Evolutionary conservation across 1,140 invertebrate species (phyloP), one percentile per base, ranked within the genome.

Genomic region (Cotesia typhae): DNA sequence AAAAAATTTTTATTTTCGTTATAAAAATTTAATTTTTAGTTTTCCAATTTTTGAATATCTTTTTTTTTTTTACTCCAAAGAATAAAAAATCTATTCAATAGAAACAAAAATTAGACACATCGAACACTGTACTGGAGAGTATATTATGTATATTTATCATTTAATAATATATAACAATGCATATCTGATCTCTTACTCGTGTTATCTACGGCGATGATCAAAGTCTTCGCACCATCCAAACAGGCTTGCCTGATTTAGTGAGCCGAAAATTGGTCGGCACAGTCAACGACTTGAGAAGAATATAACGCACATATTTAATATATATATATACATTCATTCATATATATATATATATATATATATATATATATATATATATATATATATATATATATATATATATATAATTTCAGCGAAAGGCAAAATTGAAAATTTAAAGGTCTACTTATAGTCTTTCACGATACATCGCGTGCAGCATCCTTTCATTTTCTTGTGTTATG

Each of bases 351-450:
- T 60, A 28, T 14, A 14, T 14, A 14, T 14, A 14, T 14, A 14
- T 14, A 14, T 14, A 14, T 14, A 14, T 14, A 14, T 14, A 70
- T 70, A 61, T 60, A 28, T 14, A 53, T 14, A 14, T 57, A 6
- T 14, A 1, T 7, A 63, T 51, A 2, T 1, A 41, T 61, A 12
- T 47, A 14, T 14, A 14, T 14, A 35, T 28, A 35, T 63, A 20
- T 70, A 35, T 60, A 64, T n/a, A 64, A 28, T n/a, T 4, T 74
- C 55, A 53, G 67, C 68, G 63, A 71, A 72, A 59, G 65, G 63
- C 71, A 65, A 74, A 71, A 74, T 74, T 74, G 73, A 74, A 74
- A 74, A 74, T 74, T 74, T 74, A 70, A 74, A 74, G 72, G 71
- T 57, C 69, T 68, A 68, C 61, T 53, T 59, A 59, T 55, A 38